A percentile compares a stretch with the other conserved stretches of the same genome.
Conservation (phyloP, 1,140 invertebrate genomes). For the Gonioctena quinquepunctata region DNA sequence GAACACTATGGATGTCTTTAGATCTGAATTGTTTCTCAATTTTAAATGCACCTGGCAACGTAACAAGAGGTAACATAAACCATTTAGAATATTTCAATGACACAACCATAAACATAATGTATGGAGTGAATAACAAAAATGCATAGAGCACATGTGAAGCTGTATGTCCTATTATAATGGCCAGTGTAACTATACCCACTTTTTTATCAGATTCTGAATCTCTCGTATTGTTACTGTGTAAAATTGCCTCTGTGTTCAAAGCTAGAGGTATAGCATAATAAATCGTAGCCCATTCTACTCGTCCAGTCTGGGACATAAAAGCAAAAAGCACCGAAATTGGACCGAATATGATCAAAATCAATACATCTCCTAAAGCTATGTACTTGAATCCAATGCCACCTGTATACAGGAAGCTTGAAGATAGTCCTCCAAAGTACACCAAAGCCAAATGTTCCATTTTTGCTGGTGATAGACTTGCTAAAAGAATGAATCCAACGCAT, state of each 20-base stretch:
- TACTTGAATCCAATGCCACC: conserved; percentile 94
- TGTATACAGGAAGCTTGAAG: conserved; percentile 92
- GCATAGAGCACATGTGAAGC: conserved; percentile 90
- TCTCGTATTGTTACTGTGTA: conserved; percentile 93
- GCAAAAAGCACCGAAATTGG: conserved; percentile 94
- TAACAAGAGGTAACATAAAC: conserved; percentile 87
- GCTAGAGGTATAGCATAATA: conserved; percentile 93
- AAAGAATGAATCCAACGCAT: conserved; percentile 83
- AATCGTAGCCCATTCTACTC: conserved; percentile 82
- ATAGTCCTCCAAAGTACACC: conserved; percentile 93
- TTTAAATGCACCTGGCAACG: conserved; percentile 83
- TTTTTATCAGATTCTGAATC: conserved; percentile 83
- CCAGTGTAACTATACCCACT: conserved; percentile 89
- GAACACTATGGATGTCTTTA: conserved; percentile 77
- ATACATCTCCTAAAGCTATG: conserved; percentile 87
- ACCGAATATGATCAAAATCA: conserved; percentile 91
- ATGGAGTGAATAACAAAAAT: conserved; percentile 88
- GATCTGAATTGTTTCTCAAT: conserved; percentile 88
- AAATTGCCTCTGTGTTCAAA: conserved; percentile 91
- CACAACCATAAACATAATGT: conserved; percentile 84
- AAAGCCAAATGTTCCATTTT: conserved; percentile 92
- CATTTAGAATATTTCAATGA: conserved; percentile 82
- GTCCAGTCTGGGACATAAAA: conserved; percentile 88
- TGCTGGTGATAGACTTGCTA: conserved; percentile 81
- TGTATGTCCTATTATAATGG: conserved; percentile 89